Evolutionary conservation across 2,797 vertebrate genomes (phyloP).

Genomic region (Eospalax fontanierii): DNA sequence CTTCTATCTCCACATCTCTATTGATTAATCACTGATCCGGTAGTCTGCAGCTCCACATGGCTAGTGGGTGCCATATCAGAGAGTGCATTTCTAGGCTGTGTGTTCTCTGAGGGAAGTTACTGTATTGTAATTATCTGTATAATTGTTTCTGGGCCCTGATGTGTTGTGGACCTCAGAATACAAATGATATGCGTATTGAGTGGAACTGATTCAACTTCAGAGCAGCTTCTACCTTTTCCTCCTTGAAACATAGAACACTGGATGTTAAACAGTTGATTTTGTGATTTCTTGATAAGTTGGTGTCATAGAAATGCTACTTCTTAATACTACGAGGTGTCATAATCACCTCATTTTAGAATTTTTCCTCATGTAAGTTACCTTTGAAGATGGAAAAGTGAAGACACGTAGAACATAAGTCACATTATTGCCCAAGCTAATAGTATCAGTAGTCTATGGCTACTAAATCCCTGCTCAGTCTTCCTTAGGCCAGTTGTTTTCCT

Average conservation of each 20-base stretch:
- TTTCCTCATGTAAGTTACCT: neutral
- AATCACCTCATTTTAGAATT: slow-evolving; percentile 4
- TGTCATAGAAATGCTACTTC: neutral
- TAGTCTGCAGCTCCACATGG: neutral
- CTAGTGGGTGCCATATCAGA: neutral
- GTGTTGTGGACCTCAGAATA: neutral
- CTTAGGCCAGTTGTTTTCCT: neutral
- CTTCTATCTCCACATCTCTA: neutral
- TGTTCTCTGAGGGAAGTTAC: neutral
- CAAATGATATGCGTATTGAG: neutral
- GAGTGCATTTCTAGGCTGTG: rapidly evolving
- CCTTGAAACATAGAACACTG: neutral
- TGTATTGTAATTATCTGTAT: neutral
- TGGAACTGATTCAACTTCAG: neutral
- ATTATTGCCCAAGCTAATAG: neutral
- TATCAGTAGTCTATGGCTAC: neutral
- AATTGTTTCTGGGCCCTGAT: neutral
- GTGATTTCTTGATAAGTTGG: neutral
- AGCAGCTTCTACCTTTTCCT: neutral
- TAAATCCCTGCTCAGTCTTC: neutral
- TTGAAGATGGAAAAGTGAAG: neutral
- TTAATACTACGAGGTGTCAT: neutral
- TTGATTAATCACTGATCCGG: neutral
- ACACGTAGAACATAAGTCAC: neutral
- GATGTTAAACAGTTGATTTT: neutral